Conservation (phyloP, 2,797 vertebrate genomes). For the Chaenodraco wilsoni region DNA sequence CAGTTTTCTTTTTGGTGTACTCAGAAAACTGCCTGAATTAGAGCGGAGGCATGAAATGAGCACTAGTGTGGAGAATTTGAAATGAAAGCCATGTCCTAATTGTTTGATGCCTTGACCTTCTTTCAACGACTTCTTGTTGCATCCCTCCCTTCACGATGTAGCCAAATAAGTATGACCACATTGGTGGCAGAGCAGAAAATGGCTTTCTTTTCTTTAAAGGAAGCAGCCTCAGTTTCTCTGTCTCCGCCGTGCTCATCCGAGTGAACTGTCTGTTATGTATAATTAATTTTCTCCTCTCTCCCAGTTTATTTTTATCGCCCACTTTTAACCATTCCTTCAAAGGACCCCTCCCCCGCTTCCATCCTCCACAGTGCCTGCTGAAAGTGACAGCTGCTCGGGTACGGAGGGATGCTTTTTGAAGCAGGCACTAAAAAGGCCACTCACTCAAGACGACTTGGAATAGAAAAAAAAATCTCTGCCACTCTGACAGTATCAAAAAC, state of each 20-base stretch:
- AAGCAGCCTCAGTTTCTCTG: conserved; percentile 64
- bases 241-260: conserved; percentile 73
- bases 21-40: conserved; percentile 42
- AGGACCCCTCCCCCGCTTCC: conserved; percentile 69
- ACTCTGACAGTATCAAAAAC: conserved; percentile 71
- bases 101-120: conserved; percentile 64
- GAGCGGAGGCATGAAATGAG: conserved; percentile 20
- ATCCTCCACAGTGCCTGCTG: conserved; percentile 69
- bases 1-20: conserved; percentile 50
- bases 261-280: conserved; percentile 83
- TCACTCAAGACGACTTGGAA: conserved; percentile 72
- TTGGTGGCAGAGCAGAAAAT: conserved; percentile 56
- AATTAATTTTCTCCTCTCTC: conserved; percentile 83
- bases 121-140: conserved; percentile 42
- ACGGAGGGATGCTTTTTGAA: conserved; percentile 77
- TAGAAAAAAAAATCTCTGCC: conserved; percentile 64
- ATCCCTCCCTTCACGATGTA: conserved; percentile 37
- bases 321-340: conserved; percentile 84
- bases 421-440: conserved; percentile 80
- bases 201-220: conserved; percentile 42
- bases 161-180: conserved; percentile 57
- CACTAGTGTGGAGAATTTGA: conserved; percentile 31
- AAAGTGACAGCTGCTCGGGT: conserved; percentile 80
- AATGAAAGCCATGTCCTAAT: conserved; percentile 49
- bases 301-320: conserved; percentile 83